Base-by-base conservation (phyloP, 2,888 invertebrate genomes). In the Amblyjoppa proteus region DNA sequence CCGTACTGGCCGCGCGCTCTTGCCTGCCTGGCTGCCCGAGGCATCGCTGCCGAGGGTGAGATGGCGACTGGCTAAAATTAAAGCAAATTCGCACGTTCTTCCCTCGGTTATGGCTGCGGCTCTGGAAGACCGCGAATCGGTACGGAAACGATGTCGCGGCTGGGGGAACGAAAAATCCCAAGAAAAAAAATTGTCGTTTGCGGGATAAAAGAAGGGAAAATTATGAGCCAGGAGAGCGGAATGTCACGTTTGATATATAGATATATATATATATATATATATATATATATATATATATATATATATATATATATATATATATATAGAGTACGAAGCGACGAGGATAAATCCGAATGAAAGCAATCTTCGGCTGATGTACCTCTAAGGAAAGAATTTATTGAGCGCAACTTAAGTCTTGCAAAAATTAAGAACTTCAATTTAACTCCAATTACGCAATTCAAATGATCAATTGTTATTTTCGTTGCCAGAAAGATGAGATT, bases 41-140 rank as follows among this genome's bases (percentile, higher is more conserved):
- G 69, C 83, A 66, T 81, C 56, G 77, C 38, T 51, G 82, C 53
- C 71, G 81, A 87, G 84, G 85, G 90, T 89, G 89, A 90, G 89
- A 91, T 89, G 87, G 91, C 90, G 90, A 88, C 91, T 90, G 87
- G 91, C 91, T 92, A 93, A 93, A 92, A 92, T 93, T 92, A 93
- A 92, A 92, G 91, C 90, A 89, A 90, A 92, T 90, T 90, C 91
- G 90, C 88, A 89, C 90, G 69, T 66, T 64, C 38, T 45, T 74
- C 61, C 70, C 70, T 28, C 56, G n/a, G 31, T 49, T 68, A 61
- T 25, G 34, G 49, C 20, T 51, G 56, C 16, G 16, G 41, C 28
- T 64, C 34, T 45, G 25, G 49, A 45, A 53, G 77, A 70, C 70
- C 41, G 25, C 28, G 51, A 76, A 64, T 71, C 70, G 34, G 51